Conservation (phyloP, 2,888 invertebrate genomes). For the Aporophyla lueneburgensis region DNA sequence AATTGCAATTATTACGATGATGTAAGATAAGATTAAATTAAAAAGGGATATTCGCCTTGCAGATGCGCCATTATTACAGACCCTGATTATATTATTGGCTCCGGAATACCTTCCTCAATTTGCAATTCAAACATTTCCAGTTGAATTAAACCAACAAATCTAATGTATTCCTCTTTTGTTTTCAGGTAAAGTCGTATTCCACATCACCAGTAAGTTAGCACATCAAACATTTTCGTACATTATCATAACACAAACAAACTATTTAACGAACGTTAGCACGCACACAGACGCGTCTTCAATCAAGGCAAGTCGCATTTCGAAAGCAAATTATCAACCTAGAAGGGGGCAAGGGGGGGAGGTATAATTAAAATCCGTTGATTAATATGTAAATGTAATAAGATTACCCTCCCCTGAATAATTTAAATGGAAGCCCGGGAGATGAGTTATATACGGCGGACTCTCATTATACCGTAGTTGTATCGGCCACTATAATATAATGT, state of each 20-base stretch:
- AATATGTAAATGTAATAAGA: slow-evolving; percentile 99
- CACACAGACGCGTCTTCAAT: slow-evolving; percentile 84
- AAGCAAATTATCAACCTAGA: slow-evolving; percentile 89
- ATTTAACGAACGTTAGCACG: slow-evolving; percentile 80
- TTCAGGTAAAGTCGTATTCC: slow-evolving; percentile 79
- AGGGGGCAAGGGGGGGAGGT: slow-evolving; percentile 93
- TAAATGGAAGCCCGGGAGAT: slow-evolving; percentile 87
- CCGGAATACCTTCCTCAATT: slow-evolving; percentile 4
- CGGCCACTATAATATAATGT: slow-evolving; percentile 81
- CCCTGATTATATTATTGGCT: background rate
- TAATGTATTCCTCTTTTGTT: slow-evolving; percentile 66
- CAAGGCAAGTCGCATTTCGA: slow-evolving; percentile 89
- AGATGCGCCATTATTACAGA: background rate
- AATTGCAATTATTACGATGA: background rate
- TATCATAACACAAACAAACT: slow-evolving; percentile 81
- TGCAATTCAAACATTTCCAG: slow-evolving; percentile 18
- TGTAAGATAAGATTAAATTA: background rate
- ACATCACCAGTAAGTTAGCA: slow-evolving; percentile 70
- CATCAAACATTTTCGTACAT: slow-evolving; percentile 69
- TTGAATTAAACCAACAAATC: slow-evolving; percentile 16
- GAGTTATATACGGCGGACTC: slow-evolving; percentile 87
- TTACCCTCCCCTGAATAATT: slow-evolving; percentile 98
- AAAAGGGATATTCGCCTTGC: background rate
- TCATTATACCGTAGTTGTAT: slow-evolving; percentile 85
- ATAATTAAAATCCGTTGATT: slow-evolving; percentile 99